These are phyloP conservation scores for Euzophera pinguis DNA, from an alignment of 2,888 invertebrate species.

Conservation along the genomic window DNA sequence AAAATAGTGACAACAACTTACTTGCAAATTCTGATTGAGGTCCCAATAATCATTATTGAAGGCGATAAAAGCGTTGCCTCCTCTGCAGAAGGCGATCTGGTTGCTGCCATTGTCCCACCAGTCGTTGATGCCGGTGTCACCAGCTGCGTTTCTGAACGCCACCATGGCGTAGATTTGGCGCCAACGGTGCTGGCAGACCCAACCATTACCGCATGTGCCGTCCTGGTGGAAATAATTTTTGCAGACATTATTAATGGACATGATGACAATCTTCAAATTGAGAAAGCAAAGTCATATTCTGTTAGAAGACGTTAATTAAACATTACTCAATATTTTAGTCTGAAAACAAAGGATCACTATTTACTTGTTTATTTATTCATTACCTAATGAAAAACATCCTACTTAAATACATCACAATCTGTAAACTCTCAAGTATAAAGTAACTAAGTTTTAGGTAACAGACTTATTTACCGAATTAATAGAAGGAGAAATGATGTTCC, in stretches of 20 bases:
- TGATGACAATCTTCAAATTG: too few species aligned
- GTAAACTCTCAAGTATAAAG: too few species aligned
- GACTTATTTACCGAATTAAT: slow-evolving; percentile 73
- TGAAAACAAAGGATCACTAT: too few species aligned
- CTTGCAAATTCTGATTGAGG: slow-evolving; percentile 74
- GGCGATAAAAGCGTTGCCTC: slow-evolving; percentile 79
- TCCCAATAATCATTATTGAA: slow-evolving; percentile 78
- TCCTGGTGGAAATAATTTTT: slow-evolving; percentile 38
- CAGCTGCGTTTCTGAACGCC: slow-evolving; percentile 83
- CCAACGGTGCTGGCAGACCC: slow-evolving; percentile 91
- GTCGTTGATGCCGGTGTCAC: slow-evolving; percentile 69
- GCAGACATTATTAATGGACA: neutral
- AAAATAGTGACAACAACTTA: slow-evolving; percentile 27
- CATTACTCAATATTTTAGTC: too few species aligned
- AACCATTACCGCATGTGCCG: slow-evolving; percentile 81
- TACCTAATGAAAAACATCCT: too few species aligned
- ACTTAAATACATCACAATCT: too few species aligned
- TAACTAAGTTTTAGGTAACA: too few species aligned
- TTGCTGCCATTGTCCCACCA: slow-evolving; percentile 89
- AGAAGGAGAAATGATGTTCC: slow-evolving; percentile 81
- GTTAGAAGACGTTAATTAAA: too few species aligned
- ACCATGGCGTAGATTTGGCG: slow-evolving; percentile 87
- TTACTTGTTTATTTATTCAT: too few species aligned
- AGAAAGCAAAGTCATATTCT: too few species aligned
- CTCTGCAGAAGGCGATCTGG: slow-evolving; percentile 86